phyloP scores from a whole-genome alignment of 2,888 invertebrate species.

The Merodon equestris region DNA sequence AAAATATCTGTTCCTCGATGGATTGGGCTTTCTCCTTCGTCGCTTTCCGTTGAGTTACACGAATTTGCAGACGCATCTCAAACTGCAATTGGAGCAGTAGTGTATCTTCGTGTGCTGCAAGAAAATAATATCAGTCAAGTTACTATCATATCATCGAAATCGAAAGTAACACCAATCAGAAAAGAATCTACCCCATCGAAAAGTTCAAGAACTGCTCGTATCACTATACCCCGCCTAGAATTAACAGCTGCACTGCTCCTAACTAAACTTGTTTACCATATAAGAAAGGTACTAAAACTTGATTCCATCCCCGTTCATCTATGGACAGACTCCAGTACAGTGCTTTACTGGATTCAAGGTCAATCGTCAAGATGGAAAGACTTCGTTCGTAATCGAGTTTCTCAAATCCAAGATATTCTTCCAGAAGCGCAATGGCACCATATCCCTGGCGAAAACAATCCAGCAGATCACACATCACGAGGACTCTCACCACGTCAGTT shows the following conservation, averaged over 20 bases:
- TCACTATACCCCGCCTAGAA: slow-evolving; percentile 37
- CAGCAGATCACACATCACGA: slow-evolving; percentile 9
- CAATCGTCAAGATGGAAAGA: not conserved
- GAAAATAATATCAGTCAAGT: slow-evolving; percentile 4
- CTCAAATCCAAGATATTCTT: not conserved
- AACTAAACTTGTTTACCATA: not conserved
- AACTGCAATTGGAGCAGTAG: slow-evolving; percentile 11
- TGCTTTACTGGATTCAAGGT: not conserved
- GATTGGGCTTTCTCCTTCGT: slow-evolving; percentile 6
- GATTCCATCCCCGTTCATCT: not conserved
- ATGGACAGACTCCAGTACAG: not conserved
- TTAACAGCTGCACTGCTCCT: slow-evolving; percentile 6
- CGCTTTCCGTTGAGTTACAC: slow-evolving; percentile 4
- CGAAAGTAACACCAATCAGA: slow-evolving; percentile 7
- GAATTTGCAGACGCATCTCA: slow-evolving; percentile 29
- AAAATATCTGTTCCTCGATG: not conserved
- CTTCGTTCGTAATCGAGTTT: not conserved
- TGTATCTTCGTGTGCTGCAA: no score
- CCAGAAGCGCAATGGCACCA: not conserved
- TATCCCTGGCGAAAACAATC: not conserved
- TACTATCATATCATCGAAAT: slow-evolving; percentile 16
- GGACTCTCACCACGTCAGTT: slow-evolving; percentile 17
- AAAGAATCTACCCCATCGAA: not conserved
- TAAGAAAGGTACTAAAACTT: not conserved
- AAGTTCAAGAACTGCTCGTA: slow-evolving; percentile 16